phyloP scores from a whole-genome alignment of 2,888 invertebrate genomes.

The Noctua janthe region DNA sequence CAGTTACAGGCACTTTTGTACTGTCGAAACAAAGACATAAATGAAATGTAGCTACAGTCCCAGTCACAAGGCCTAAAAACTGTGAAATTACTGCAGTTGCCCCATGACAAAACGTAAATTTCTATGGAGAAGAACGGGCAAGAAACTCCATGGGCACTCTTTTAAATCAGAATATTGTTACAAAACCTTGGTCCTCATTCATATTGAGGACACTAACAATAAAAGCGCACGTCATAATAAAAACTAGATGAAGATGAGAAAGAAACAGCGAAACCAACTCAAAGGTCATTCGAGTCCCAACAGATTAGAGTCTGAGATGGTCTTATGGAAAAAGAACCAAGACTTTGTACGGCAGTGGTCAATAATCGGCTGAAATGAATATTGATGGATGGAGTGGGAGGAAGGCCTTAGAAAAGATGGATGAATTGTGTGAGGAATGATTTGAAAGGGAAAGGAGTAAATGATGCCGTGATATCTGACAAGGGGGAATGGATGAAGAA shows the following conservation, averaged over 20 bases:
- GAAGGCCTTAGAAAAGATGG: not conserved
- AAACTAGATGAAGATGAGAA: not conserved
- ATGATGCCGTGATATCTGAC: not conserved
- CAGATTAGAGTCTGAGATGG: not conserved
- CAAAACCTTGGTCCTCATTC: no score
- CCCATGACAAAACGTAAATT: no score
- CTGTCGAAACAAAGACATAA: no score
- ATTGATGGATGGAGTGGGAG: not conserved
- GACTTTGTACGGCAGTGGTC: not conserved
- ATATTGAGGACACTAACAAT: no score
- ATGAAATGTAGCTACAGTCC: no score
- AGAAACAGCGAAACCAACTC: not conserved
- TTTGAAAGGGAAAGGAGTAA: not conserved
- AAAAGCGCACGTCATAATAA: not conserved
- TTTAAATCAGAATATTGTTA: no score
- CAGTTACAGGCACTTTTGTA: no score
- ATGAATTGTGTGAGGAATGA: not conserved
- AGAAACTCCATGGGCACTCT: no score
- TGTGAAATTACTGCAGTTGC: no score
- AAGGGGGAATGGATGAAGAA: not conserved
- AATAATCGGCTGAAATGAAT: not conserved
- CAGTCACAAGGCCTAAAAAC: no score
- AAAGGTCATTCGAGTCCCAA: not conserved
- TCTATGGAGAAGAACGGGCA: no score
- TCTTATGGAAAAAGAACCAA: not conserved